Percentiles rank a stretch among this genome's conserved stretches.
phyloP scores from a whole-genome alignment of 2,797 vertebrate species.

The Falco concolor region DNA sequence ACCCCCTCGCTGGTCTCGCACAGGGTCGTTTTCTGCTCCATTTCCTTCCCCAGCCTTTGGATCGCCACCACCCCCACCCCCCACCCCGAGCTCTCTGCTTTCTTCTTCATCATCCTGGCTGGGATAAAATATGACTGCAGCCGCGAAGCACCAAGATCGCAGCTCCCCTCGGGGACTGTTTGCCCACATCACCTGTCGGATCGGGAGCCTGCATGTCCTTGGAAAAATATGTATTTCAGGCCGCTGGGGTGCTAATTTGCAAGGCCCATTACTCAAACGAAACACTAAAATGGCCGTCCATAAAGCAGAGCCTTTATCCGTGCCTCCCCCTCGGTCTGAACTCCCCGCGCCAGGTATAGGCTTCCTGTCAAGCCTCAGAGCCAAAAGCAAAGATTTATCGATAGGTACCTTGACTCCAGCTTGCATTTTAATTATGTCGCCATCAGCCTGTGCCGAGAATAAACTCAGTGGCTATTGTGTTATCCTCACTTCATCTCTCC shows the following conservation, averaged over 20 bases:
- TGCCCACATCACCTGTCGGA: constrained; percentile 68
- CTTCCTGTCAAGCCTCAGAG: constrained; percentile 70
- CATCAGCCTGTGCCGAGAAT: neutral
- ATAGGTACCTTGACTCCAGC: constrained; percentile 48
- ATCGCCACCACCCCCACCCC: neutral
- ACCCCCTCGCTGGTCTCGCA: neutral
- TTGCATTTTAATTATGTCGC: constrained; percentile 62
- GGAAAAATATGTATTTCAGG: constrained; percentile 74
- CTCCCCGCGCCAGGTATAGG: constrained; percentile 47
- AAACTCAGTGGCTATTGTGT: neutral
- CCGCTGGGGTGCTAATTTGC: constrained; percentile 76
- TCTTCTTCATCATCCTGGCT: constrained; percentile 43
- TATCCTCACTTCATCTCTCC: neutral
- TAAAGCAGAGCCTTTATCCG: constrained; percentile 37
- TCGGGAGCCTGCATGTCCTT: constrained; percentile 65
- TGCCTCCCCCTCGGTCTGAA: constrained; percentile 30
- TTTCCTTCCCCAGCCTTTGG: constrained; percentile 56
- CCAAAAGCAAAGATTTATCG: constrained; percentile 73
- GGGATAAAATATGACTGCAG: constrained; percentile 63
- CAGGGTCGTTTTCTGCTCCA: constrained; percentile 67
- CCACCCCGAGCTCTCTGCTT: constrained; percentile 11
- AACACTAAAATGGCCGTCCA: constrained; percentile 67
- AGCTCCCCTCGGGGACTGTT: constrained; percentile 58
- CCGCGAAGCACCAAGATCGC: constrained; percentile 42
- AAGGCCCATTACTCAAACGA: constrained; percentile 78